phyloP scores from a whole-genome alignment of 2,113 vertebrate species.

The Triplophysa tibetana region DNA sequence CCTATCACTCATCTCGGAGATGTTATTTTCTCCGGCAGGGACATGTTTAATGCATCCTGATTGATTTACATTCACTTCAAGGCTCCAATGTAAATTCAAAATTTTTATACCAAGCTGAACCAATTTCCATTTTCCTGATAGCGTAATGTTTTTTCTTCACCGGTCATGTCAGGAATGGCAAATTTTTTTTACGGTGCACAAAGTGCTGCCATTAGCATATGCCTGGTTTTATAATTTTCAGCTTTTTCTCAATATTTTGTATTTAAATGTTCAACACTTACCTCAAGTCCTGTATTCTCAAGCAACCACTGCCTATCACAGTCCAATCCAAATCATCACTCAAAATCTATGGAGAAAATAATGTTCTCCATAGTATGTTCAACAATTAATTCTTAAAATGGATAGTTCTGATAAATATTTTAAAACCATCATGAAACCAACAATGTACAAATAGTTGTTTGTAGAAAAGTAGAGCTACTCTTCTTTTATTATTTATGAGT shows the following conservation, averaged over 20 bases:
- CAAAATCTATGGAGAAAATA: background rate
- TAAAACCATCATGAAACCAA: background rate
- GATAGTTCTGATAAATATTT: background rate
- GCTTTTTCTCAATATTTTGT: too few species aligned
- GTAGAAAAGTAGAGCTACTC: background rate
- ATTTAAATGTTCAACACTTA: too few species aligned
- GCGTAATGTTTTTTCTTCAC: conserved; percentile 7
- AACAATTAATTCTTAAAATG: conserved; percentile 28
- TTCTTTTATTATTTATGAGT: conserved; percentile 43
- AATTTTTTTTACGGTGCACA: conserved; percentile 4
- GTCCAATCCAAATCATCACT: conserved; percentile 42
- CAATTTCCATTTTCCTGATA: conserved; percentile 43
- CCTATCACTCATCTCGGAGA: conserved; percentile 20
- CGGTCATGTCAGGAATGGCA: conserved; percentile 28
- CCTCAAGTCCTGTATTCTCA: background rate
- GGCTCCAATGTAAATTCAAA: conserved; percentile 45
- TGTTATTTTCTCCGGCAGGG: conserved; percentile 16
- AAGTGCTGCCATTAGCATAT: conserved; percentile 12
- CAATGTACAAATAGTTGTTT: background rate
- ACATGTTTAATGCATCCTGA: conserved; percentile 47
- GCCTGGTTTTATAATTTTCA: conserved; percentile 39
- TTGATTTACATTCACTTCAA: conserved; percentile 55
- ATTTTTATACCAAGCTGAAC: conserved; percentile 40
- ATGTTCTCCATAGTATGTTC: background rate
- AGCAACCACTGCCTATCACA: conserved; percentile 34